These are phyloP conservation scores for Neocloeon triangulifer DNA, from an alignment of 1,140 invertebrate genomes.

Conservation along the genomic window DNA sequence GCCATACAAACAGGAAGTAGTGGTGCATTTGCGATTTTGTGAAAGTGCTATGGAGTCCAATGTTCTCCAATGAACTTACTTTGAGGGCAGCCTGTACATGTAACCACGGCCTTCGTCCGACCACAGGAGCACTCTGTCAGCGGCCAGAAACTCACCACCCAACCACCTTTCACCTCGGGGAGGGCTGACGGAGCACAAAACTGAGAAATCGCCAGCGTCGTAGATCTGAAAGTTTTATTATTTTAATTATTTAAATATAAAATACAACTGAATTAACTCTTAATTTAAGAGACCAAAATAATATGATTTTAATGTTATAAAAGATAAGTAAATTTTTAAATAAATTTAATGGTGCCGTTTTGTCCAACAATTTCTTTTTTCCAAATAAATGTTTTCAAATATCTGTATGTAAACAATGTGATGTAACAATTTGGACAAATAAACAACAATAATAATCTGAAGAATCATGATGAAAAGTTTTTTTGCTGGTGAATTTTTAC, in stretches of 20 bases:
- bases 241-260: too few species aligned
- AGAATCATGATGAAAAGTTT: constrained; percentile 4
- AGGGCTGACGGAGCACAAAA: constrained; percentile 68
- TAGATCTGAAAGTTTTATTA: constrained; percentile 48
- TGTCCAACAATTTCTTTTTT: too few species aligned
- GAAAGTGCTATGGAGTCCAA: too few species aligned
- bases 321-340: too few species aligned
- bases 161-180: constrained; percentile 75
- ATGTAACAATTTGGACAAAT: too few species aligned
- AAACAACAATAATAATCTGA: too few species aligned
- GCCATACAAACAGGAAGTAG: too few species aligned
- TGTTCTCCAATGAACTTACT: constrained; percentile 62
- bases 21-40: too few species aligned
- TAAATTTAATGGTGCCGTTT: too few species aligned
- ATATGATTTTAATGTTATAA: constrained; percentile 1
- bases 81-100: constrained; percentile 81
- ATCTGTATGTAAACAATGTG: too few species aligned
- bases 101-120: constrained; percentile 86
- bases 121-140: constrained; percentile 79
- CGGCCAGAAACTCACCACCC: constrained; percentile 79
- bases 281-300: constrained; percentile 5
- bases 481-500: constrained; percentile 5
- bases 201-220: constrained; percentile 81
- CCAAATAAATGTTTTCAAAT: too few species aligned
- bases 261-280: constrained; percentile 9